Evolutionary conservation across 2,888 invertebrate species (phyloP).

Genomic region (Himalopsyche japonica): DNA sequence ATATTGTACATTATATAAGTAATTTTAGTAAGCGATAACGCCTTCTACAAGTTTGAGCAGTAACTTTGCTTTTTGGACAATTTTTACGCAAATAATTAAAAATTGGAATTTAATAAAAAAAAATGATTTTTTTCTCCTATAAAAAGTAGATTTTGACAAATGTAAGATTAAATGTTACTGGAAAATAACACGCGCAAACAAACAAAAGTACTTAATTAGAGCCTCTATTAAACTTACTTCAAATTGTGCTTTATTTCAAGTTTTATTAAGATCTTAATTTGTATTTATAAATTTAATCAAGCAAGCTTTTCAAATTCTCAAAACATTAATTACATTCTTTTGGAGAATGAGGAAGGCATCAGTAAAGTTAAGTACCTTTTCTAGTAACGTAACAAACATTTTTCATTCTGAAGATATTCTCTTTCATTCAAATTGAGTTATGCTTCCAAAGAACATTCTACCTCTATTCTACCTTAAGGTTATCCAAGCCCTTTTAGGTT

Average conservation of each 20-base stretch:
- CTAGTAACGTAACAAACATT: background rate
- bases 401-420: background rate
- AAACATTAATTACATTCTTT: background rate
- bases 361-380: background rate
- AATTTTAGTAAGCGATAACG: too few relatives aligned
- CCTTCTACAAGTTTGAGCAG: too few relatives aligned
- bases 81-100: too few relatives aligned
- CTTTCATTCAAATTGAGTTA: background rate
- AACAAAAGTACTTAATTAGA: too few relatives aligned
- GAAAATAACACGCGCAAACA: too few relatives aligned
- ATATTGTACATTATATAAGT: too few relatives aligned
- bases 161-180: too few relatives aligned
- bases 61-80: too few relatives aligned
- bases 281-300: background rate
- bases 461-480: background rate
- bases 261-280: background rate
- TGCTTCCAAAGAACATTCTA: background rate
- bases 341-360: background rate
- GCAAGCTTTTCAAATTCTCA: background rate
- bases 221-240: too few relatives aligned
- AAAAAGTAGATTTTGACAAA: too few relatives aligned
- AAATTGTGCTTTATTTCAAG: background rate
- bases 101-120: too few relatives aligned
- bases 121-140: too few relatives aligned
- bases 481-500: background rate